Evolutionary conservation across 2,888 invertebrate genomes (phyloP).

Genomic region (Tromatobia lineatoria): DNA sequence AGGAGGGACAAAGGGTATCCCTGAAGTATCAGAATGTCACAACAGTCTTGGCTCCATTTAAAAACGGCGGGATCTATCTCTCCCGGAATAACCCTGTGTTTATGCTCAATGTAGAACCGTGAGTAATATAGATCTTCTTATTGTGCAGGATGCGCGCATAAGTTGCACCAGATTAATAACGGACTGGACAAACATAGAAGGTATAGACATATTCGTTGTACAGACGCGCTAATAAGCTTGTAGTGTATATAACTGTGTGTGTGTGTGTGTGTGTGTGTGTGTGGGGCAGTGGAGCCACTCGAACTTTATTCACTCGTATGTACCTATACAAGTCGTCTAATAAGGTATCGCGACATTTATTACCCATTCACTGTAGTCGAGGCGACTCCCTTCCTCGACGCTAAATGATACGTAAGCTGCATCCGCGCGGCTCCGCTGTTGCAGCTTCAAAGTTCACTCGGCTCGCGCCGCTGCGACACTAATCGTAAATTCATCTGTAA

Average conservation of each 20-base stretch:
- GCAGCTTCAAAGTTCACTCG: conserved; percentile 53
- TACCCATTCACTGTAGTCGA: conserved; percentile 66
- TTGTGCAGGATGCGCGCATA: conserved; percentile 71
- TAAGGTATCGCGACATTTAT: conserved; percentile 66
- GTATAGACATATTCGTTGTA: conserved; percentile 6
- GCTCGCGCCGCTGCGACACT: conserved; percentile 4
- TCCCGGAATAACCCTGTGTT: neutral
- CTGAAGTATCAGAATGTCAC: neutral
- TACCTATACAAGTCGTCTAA: conserved; percentile 59
- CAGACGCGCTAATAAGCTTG: conserved; percentile 38
- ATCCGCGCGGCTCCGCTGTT: conserved; percentile 33
- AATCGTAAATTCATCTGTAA: conserved; percentile 56
- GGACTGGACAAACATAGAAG: neutral
- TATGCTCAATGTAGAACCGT: conserved; percentile 17
- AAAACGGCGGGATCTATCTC: neutral
- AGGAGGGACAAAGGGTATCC: too few species aligned
- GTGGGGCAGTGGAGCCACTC: conserved; percentile 31
- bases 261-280: conserved; percentile 31
- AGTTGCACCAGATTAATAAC: conserved; percentile 43
- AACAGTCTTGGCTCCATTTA: neutral
- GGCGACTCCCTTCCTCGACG: conserved; percentile 59
- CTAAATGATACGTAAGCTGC: conserved; percentile 63
- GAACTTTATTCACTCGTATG: conserved; percentile 59
- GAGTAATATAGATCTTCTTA: conserved; percentile 62
- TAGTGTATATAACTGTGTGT: conserved; percentile 31